Evolutionary conservation across 2,113 vertebrate genomes (phyloP), one percentile per base, ranked within the genome.

Genomic region (Actenoides hombroni): DNA sequence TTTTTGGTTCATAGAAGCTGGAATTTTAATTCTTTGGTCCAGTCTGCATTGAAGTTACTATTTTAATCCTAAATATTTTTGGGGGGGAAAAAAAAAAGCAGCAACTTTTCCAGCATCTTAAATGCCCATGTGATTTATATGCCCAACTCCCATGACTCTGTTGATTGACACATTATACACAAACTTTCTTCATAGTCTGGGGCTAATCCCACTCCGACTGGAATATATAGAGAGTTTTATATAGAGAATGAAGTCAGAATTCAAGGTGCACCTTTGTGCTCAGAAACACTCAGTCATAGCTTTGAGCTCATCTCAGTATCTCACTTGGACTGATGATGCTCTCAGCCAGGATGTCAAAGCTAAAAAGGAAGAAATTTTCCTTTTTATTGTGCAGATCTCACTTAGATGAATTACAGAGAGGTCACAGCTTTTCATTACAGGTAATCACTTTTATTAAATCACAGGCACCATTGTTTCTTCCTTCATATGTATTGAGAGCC

Each of bases 361-460:
- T 49, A 11, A 82, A 37, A 59, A 78, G 15, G 37, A 84, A 89
- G 76, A 64, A 31, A 40, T 14, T 17, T 69, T 64, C 51, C n/a
- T 70, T 81, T 80, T 71, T 70, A 51, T 40, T 90, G 65, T 71
- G 57, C 25, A 76, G 82, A 64, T 87, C n/a, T 87, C 86, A 91
- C 91, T 95, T 84, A 84, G 65, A 71, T 91, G 57, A 79, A 91
- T 96, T 87, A 60, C 69, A 46, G 29, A 56, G 9, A 24, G 74
- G 57, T 90, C 84, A 33, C 29, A 74, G 77, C 80, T 96, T 93
- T 96, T 95, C 91, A 92, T 92, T 93, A 75, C 31, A 86, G 83
- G 60, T 65, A 95, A 88, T 93, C 51, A 70, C 83, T 91, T 95
- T 84, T 94, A 89, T 92, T 86, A 86, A 86, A 95, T 78, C 71